Percentiles rank a stretch among this genome's conserved stretches.
Conservation (phyloP, 2,113 vertebrate genomes). For the Megaptera novaeangliae region DNA sequence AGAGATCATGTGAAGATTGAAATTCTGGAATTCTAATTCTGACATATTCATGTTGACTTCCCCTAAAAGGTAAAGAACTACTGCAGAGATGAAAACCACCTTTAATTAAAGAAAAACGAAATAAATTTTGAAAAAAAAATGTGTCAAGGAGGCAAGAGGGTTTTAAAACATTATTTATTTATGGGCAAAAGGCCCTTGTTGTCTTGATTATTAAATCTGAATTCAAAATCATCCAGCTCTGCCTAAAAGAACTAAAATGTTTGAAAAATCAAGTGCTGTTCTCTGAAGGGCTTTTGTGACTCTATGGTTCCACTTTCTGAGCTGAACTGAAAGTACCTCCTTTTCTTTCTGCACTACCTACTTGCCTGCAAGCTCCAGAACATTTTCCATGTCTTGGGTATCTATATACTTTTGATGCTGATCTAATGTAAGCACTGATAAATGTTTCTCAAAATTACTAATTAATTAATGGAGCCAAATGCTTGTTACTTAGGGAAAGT, state of each 20-base stretch:
- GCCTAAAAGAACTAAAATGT: neutral
- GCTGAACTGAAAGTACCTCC: neutral
- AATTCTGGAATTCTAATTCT: neutral
- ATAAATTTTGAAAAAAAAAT: neutral
- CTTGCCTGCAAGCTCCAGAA: neutral
- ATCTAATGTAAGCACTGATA: neutral
- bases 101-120: neutral
- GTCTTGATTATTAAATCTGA: neutral
- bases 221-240: neutral
- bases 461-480: neutral
- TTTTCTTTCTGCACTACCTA: neutral
- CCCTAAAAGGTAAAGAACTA: neutral
- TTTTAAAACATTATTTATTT: neutral
- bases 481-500: neutral
- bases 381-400: neutral
- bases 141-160: neutral
- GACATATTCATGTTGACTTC: neutral
- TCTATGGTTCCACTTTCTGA: neutral
- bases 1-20: neutral
- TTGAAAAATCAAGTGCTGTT: neutral
- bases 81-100: neutral
- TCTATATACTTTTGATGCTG: neutral
- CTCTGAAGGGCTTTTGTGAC: neutral
- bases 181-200: neutral
- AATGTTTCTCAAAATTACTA: neutral